Evolutionary conservation across 1,140 invertebrate genomes (phyloP).

Genomic region (Latrodectus geometricus): DNA sequence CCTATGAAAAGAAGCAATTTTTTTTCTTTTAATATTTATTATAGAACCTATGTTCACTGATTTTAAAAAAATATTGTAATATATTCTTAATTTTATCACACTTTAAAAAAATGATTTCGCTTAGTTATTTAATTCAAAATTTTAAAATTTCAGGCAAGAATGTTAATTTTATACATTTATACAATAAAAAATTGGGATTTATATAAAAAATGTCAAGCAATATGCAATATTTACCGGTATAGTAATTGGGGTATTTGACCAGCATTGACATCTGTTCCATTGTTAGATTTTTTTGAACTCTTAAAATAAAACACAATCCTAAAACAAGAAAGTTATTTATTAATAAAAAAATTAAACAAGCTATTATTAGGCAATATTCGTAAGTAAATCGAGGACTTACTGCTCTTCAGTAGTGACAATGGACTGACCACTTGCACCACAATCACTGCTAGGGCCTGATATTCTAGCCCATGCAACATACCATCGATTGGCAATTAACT

Average conservation of each 20-base stretch:
- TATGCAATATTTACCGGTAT: slow-evolving; percentile 75
- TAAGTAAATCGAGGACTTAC: slow-evolving; percentile 68
- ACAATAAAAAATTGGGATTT: too few relatives aligned
- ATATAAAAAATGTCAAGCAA: too few relatives aligned
- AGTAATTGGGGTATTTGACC: slow-evolving; percentile 96
- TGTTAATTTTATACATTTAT: too few relatives aligned
- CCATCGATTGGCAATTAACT: slow-evolving; percentile 84
- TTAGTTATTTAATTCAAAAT: too few relatives aligned
- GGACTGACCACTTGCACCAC: slow-evolving; percentile 92
- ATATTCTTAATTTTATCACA: too few relatives aligned
- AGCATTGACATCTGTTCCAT: slow-evolving; percentile 98
- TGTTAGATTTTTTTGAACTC: slow-evolving; percentile 96
- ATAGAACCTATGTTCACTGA: too few relatives aligned
- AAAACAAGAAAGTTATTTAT: slow-evolving; percentile 51
- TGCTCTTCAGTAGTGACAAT: slow-evolving; percentile 93
- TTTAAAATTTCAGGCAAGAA: too few relatives aligned
- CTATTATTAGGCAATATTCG: neutral
- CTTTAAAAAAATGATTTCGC: too few relatives aligned
- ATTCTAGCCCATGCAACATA: slow-evolving; percentile 94
- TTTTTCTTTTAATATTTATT: neutral
- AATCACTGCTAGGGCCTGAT: slow-evolving; percentile 80
- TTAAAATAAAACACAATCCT: slow-evolving; percentile 95
- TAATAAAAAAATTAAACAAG: too few relatives aligned
- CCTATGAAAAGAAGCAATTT: slow-evolving; percentile 17
- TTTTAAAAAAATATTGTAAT: too few relatives aligned